These are phyloP conservation scores for Chelonus insularis DNA, from an alignment of 1,140 invertebrate species.

Conservation along the genomic window DNA sequence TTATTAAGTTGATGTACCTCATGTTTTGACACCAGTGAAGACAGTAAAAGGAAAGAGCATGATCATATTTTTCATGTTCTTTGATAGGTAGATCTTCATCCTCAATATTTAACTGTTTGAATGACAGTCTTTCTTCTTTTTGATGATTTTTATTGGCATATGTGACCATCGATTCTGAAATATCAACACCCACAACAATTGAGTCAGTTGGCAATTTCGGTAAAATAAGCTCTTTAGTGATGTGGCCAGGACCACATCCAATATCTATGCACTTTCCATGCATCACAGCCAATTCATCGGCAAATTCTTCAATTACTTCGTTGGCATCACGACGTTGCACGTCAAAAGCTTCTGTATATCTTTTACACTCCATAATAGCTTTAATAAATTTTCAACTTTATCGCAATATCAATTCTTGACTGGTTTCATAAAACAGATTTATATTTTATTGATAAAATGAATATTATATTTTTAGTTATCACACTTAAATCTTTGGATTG, in stretches of 20 bases:
- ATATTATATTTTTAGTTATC: no score
- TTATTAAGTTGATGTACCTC: conserved; percentile 67
- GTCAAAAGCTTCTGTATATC: conserved; percentile 67
- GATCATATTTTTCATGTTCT: conserved; percentile 65
- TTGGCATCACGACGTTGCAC: conserved; percentile 71
- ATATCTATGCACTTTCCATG: conserved; percentile 67
- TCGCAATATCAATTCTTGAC: not conserved
- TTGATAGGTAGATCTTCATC: conserved; percentile 56
- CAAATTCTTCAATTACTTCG: conserved; percentile 69
- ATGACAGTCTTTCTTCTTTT: conserved; percentile 60
- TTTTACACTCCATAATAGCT: conserved; percentile 67
- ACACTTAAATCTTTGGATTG: no score
- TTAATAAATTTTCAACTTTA: conserved; percentile 7
- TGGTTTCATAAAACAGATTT: no score
- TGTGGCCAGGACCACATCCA: conserved; percentile 77
- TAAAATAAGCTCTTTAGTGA: conserved; percentile 70
- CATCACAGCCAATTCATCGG: conserved; percentile 58
- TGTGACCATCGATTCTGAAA: conserved; percentile 72
- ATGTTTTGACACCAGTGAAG: conserved; percentile 81
- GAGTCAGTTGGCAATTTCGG: conserved; percentile 63
- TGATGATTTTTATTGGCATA: conserved; percentile 64
- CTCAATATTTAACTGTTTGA: conserved; percentile 70
- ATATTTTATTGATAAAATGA: no score
- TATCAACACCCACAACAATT: conserved; percentile 61
- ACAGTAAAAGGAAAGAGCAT: conserved; percentile 80